A percentile compares a stretch with the other conserved stretches of the same genome.
Evolutionary conservation across 2,888 invertebrate genomes (phyloP).

Genomic region (Pollenia labialis): DNA sequence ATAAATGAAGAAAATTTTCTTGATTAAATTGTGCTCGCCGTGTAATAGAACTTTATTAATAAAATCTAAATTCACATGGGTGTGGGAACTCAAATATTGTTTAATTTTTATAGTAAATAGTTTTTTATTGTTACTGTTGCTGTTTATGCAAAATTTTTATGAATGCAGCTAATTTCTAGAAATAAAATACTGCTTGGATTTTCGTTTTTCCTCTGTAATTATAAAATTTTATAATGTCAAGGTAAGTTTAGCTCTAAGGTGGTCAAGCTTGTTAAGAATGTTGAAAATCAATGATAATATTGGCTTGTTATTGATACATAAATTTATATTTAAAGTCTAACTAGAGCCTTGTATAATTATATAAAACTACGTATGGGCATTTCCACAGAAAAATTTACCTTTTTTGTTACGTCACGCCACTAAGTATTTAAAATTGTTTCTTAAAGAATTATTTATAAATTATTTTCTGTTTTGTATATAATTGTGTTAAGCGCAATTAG

Average conservation of each 20-base stretch:
- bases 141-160: conserved; percentile 47
- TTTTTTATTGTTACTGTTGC: background rate
- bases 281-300: background rate
- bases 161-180: conserved; percentile 9
- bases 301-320: no score
- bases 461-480: no score
- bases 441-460: no score
- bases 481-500: no score
- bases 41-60: conserved; percentile 2
- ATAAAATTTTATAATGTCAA: conserved; percentile 28
- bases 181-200: background rate
- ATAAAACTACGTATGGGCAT: no score
- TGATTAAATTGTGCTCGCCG: conserved; percentile 31
- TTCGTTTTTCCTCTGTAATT: conserved; percentile 26
- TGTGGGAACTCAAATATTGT: conserved; percentile 53
- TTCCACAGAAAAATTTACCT: no score
- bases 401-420: no score
- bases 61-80: conserved; percentile 41
- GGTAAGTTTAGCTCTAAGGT: conserved; percentile 11
- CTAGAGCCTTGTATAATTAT: no score
- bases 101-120: background rate
- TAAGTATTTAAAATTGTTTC: no score
- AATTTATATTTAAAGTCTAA: no score
- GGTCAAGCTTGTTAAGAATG: conserved; percentile 14
- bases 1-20: conserved; percentile 28